Evolutionary conservation across 2,888 invertebrate species (phyloP), one percentile per base, ranked within the genome.

Genomic region (Dasypolia templi): DNA sequence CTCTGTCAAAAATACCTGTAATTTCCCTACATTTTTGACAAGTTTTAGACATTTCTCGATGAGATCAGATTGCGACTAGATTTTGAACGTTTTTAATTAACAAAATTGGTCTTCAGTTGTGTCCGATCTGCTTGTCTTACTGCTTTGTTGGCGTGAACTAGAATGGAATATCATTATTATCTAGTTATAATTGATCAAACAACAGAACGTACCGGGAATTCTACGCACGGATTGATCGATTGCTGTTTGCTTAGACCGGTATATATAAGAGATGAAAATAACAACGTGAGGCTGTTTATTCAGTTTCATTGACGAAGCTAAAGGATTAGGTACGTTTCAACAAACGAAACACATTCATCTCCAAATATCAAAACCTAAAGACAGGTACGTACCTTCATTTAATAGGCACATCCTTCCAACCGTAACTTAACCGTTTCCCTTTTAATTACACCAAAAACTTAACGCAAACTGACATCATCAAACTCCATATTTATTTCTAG

Each of bases 401-500:
- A 26, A 26, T 26, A 2, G 26, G 26, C 26, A 53, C 5, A 32
- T 5, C 19, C 4, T 56, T 32, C 32, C 5, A 32, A 32, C 17
- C 22, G 62, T 17, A 62, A 66, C 17, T 22, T 22, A 4, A 32
- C 6, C 62, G 19, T n/a, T n/a, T 39, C 17, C 17, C 7, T 35
- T 35, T 35, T 0, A 46, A 46, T 11, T n/a, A 12, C n/a, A 32
- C 26, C 39, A 9, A 19, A 3, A 39, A 46, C 5, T 17, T 35
- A 42, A 42, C 3, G 26, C 32, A 32, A 46, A 56, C 44, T 53
- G 51, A 53, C 29, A 42, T 56, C 29, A 42, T 76, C 55, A 32
- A 61, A 69, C 56, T 56, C 26, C 49, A 68, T 80, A 80, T 81
- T 83, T 82, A 68, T 83, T 80, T 69, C 22, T 56, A 51, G 32